Percentiles rank a stretch among this genome's conserved stretches.
Evolutionary conservation across 1,140 invertebrate genomes (phyloP).

Genomic region (Oreohelix idahoensis): DNA sequence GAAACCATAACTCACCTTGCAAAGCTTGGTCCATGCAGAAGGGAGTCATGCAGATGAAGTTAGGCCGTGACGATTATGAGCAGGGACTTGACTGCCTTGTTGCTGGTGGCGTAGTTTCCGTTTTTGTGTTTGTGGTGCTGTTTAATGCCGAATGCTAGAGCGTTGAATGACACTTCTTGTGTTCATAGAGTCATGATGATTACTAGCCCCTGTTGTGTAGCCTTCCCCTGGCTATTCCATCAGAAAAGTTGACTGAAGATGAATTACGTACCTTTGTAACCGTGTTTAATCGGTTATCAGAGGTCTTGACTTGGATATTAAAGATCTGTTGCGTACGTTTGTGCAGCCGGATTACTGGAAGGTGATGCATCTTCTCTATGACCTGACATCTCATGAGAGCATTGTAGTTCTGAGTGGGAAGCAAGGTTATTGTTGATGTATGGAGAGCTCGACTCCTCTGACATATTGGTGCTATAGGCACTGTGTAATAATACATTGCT

Average conservation of each 20-base stretch:
- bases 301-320: constrained; percentile 3
- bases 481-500: background rate
- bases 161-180: background rate
- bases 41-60: constrained; percentile 72
- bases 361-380: background rate
- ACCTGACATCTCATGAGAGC: background rate
- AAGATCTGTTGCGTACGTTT: background rate
- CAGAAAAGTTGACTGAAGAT: background rate
- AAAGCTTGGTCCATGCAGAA: constrained; percentile 72
- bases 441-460: too few species aligned
- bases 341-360: background rate
- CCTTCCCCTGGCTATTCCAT: background rate
- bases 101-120: constrained; percentile 50
- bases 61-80: constrained; percentile 67
- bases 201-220: background rate
- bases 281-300: background rate
- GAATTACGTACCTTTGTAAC: background rate
- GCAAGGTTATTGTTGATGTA: background rate
- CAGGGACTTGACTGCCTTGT: constrained; percentile 66
- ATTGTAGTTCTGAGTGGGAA: background rate
- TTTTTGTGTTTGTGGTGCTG: too few species aligned
- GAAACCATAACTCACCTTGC: constrained; percentile 66
- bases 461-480: too few species aligned
- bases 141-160: background rate
- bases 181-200: too few species aligned